These are phyloP conservation scores for Geodia barretti DNA, from an alignment of 37 sponge, comb jelly and placozoan species.

Conservation along the genomic window DNA sequence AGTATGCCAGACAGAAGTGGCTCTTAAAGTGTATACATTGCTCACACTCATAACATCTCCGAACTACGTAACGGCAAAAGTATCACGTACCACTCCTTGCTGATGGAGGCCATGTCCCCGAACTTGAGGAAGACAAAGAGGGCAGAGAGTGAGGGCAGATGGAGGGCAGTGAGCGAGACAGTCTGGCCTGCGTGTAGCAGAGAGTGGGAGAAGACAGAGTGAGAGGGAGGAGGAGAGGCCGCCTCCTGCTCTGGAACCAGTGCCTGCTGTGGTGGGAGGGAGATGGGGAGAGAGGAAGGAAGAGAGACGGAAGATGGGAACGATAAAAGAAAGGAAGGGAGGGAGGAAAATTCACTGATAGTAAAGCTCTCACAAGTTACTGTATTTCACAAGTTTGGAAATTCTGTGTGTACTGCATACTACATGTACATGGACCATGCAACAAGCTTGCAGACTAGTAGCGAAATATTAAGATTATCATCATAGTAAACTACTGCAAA, in stretches of 20 bases:
- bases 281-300: neutral
- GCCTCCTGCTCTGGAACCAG: neutral
- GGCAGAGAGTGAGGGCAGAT: neutral
- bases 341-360: neutral
- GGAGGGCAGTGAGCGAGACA: neutral
- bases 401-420: no score
- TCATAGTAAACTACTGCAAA: no score
- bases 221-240: neutral
- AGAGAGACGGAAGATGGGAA: neutral
- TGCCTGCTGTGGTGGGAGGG: neutral
- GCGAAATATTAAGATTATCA: no score
- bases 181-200: slow-evolving; percentile 1
- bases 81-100: slow-evolving; percentile 25
- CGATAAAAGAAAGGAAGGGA: neutral
- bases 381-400: no score
- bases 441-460: no score
- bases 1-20: no score
- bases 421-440: no score
- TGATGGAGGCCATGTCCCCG: neutral
- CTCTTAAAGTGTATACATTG: no score
- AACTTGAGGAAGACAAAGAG: slow-evolving; percentile 12
- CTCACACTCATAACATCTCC: no score
- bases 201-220: neutral
- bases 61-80: no score
- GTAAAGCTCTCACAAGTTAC: no score